phyloP scores from a whole-genome alignment of 2,797 vertebrate genomes.

The Eospalax fontanierii region DNA sequence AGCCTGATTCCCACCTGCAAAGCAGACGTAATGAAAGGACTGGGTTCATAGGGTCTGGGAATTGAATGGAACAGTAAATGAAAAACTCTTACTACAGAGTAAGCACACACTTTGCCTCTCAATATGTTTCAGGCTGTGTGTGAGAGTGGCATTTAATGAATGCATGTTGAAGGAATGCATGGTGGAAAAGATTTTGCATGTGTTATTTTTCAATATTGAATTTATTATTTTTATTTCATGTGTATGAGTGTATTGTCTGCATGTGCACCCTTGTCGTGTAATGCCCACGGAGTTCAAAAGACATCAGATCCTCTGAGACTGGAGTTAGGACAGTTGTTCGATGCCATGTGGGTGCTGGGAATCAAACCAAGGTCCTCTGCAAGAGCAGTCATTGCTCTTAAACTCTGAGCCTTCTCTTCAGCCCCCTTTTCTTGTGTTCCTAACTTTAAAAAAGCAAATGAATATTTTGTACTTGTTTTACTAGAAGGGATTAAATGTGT shows the following conservation, averaged over 20 bases:
- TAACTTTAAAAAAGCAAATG: not conserved
- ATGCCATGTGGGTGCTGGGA: not conserved
- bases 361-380: not conserved
- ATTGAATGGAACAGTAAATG: not conserved
- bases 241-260: not conserved
- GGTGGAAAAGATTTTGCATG: not conserved
- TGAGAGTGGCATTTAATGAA: not conserved
- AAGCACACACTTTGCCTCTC: conserved; percentile 29
- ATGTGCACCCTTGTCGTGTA: not conserved
- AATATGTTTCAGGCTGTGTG: not conserved
- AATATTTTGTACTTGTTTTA: not conserved
- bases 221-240: not conserved
- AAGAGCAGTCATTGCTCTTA: not conserved
- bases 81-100: not conserved
- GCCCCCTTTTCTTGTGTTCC: not conserved
- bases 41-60: conserved; percentile 2
- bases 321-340: not conserved
- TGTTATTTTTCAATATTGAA: not conserved
- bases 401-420: not conserved
- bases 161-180: not conserved
- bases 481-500: not conserved
- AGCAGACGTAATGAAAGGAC: not conserved
- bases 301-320: not conserved
- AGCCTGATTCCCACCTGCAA: not conserved
- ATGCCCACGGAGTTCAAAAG: not conserved